Conservation (phyloP, 2,113 vertebrate genomes). For the Ageneiosus marmoratus region DNA sequence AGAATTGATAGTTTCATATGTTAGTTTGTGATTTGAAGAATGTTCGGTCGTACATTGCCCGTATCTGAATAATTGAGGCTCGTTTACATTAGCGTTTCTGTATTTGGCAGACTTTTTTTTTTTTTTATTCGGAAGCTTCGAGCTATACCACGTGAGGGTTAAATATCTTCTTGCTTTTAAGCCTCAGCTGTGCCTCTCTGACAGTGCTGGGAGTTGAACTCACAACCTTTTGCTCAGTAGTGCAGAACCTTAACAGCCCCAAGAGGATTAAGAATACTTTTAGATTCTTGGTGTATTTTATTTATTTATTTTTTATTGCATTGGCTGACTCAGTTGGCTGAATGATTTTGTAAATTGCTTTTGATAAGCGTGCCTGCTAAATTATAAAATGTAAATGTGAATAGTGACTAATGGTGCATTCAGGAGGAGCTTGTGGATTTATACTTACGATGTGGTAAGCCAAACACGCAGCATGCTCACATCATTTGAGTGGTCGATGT, state of each 20-base stretch:
- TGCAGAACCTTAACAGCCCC: constrained; percentile 18
- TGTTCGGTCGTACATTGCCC: neutral
- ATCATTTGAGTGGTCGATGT: neutral
- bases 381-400: constrained; percentile 38
- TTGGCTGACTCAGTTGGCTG: constrained; percentile 18
- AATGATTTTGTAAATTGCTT: constrained; percentile 29
- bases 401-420: constrained; percentile 21
- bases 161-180: neutral
- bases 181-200: neutral
- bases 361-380: constrained; percentile 21
- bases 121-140: too few relatives aligned
- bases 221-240: constrained; percentile 20
- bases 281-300: constrained; percentile 17
- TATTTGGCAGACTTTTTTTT: neutral
- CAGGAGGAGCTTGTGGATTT: constrained; percentile 26
- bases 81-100: neutral
- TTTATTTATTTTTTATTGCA: neutral
- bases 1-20: constrained; percentile 9
- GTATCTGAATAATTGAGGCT: neutral
- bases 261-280: constrained; percentile 30
- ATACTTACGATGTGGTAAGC: neutral
- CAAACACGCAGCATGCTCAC: neutral
- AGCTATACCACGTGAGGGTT: neutral
- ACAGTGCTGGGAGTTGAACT: constrained; percentile 13
- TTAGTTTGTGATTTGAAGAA: neutral